A percentile compares a stretch with the other conserved stretches of the same genome.
Evolutionary conservation across 1,140 invertebrate species (phyloP).

Genomic region (Archivesica marissinica): DNA sequence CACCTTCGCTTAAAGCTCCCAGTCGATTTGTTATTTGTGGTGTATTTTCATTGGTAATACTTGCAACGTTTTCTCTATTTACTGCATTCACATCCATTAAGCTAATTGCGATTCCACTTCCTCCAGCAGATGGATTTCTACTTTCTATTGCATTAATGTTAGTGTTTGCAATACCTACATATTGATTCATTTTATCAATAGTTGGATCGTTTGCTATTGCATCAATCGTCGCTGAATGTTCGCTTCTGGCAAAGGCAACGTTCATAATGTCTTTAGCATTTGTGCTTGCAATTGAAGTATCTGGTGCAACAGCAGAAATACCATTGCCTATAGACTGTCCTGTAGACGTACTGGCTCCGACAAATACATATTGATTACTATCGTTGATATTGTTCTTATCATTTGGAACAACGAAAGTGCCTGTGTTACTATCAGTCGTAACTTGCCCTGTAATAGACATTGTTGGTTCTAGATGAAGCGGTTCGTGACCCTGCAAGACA

Average conservation of each 20-base stretch:
- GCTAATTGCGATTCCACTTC: background rate
- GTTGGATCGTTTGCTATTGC: background rate
- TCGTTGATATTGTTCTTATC: background rate
- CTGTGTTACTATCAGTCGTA: background rate
- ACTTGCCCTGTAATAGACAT: background rate
- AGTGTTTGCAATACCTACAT: background rate
- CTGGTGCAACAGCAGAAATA: background rate
- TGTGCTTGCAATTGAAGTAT: background rate
- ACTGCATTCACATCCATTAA: background rate
- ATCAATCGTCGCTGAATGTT: no score
- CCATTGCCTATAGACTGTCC: background rate
- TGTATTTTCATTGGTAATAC: background rate
- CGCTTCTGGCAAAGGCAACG: background rate
- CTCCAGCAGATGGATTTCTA: background rate
- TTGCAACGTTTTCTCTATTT: background rate
- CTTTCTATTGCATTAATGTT: no score
- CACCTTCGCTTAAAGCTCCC: background rate
- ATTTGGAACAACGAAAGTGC: background rate
- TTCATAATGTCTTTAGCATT: background rate
- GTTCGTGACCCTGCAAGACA: conserved; percentile 17
- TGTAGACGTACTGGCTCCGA: background rate
- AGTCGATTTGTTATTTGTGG: background rate
- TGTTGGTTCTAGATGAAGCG: conserved; percentile 42
- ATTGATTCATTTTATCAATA: conserved; percentile 7
- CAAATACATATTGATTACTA: background rate